Percentiles rank a stretch among this genome's conserved stretches.
Conservation (phyloP, 2,113 vertebrate genomes). For the Petrocephalus zakoni region DNA sequence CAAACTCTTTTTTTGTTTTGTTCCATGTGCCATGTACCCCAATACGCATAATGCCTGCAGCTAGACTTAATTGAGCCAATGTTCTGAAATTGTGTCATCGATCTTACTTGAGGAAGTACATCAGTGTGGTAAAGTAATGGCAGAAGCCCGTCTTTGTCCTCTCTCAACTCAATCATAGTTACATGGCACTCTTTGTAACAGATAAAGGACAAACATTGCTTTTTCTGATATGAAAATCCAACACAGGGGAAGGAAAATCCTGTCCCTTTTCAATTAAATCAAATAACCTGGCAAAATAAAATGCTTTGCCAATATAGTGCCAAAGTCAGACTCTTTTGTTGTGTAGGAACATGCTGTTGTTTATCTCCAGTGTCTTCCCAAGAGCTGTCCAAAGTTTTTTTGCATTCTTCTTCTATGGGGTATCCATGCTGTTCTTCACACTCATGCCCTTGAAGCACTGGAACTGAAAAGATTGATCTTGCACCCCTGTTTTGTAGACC, state of each 20-base stretch:
- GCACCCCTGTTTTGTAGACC: neutral
- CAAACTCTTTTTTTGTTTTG: neutral
- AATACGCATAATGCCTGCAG: neutral
- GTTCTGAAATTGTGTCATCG: neutral
- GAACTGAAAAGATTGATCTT: constrained; percentile 17
- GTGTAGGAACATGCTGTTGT: neutral
- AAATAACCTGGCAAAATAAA: neutral
- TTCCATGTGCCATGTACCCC: neutral
- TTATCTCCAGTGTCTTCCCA: neutral
- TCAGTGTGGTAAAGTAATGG: neutral
- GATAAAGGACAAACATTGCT: neutral
- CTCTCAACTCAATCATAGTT: neutral
- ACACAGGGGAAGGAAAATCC: neutral
- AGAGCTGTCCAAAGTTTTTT: constrained; percentile 34
- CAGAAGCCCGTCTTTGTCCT: neutral
- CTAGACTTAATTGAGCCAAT: neutral
- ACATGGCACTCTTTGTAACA: neutral
- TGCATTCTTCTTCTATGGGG: constrained; percentile 46
- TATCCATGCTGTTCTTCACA: constrained; percentile 35
- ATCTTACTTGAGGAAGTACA: neutral
- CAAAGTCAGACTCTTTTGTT: constrained; percentile 41
- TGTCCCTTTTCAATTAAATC: neutral
- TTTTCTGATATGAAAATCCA: neutral
- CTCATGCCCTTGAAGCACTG: constrained; percentile 42
- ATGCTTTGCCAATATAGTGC: constrained; percentile 21